Percentiles rank a stretch among this genome's conserved stretches.
These are phyloP conservation scores for Ridgeia piscesae DNA, from an alignment of 1,140 invertebrate genomes.

Conservation along the genomic window DNA sequence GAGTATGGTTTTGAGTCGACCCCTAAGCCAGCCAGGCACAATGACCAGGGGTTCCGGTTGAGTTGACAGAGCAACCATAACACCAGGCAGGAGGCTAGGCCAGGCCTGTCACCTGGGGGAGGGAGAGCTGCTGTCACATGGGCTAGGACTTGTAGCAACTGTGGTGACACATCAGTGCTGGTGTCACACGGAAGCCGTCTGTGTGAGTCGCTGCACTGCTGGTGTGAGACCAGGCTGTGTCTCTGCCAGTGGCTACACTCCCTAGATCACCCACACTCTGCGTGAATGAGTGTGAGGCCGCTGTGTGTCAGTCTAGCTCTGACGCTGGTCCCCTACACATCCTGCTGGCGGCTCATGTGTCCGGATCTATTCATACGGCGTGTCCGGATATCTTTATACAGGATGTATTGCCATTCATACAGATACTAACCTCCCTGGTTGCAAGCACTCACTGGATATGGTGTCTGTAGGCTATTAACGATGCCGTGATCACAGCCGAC, in stretches of 20 bases:
- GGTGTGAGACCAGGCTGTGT: too few relatives aligned
- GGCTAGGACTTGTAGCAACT: neutral
- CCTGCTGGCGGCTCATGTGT: neutral
- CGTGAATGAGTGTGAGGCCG: neutral
- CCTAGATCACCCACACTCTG: too few relatives aligned
- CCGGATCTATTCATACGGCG: neutral
- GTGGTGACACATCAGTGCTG: neutral
- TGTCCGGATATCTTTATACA: neutral
- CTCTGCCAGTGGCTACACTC: neutral
- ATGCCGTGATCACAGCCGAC: neutral
- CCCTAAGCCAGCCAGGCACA: neutral
- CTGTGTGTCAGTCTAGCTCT: neutral
- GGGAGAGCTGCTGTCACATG: neutral
- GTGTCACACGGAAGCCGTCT: neutral
- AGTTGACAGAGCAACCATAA: neutral
- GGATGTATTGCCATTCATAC: neutral
- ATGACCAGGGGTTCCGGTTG: neutral
- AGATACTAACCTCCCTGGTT: neutral
- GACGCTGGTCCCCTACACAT: neutral
- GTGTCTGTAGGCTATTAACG: neutral
- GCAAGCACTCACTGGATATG: neutral
- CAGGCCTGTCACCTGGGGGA: neutral
- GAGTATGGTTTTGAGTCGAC: neutral
- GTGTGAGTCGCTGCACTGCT: neutral
- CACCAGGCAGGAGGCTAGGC: neutral